These are phyloP conservation scores for Leptatherina wallacei DNA, from an alignment of 2,797 vertebrate genomes.

Conservation along the genomic window DNA sequence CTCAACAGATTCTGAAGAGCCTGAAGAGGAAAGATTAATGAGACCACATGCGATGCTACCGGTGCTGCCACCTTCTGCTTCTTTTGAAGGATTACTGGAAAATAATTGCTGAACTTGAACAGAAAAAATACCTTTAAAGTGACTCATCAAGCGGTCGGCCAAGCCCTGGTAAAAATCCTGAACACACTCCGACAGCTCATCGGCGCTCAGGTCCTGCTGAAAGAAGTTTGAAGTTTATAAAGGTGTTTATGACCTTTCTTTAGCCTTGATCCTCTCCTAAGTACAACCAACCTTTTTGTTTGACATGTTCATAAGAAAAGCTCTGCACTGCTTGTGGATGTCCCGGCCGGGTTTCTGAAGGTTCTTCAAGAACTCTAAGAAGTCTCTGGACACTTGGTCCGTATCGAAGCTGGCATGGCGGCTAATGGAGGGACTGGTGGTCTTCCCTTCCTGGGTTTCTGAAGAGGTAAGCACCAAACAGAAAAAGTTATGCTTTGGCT, in stretches of 20 bases:
- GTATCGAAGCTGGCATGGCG: conserved; percentile 92
- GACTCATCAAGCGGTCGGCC: conserved; percentile 89
- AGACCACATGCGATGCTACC: neutral
- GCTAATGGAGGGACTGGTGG: conserved; percentile 90
- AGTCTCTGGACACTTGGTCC: conserved; percentile 92
- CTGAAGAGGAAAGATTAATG: conserved; percentile 67
- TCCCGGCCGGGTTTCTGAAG: conserved; percentile 92
- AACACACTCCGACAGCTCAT: conserved; percentile 93
- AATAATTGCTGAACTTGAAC: no score
- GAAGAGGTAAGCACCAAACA: neutral
- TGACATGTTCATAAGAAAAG: conserved; percentile 89
- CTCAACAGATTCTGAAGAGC: conserved; percentile 92
- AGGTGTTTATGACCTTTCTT: neutral
- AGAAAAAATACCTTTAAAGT: conserved; percentile 89
- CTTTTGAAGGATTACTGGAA: neutral
- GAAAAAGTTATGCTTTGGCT: neutral
- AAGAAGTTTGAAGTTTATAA: neutral
- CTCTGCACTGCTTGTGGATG: conserved; percentile 92
- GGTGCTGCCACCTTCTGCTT: conserved; percentile 32
- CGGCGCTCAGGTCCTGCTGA: conserved; percentile 90
- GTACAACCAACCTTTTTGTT: conserved; percentile 88
- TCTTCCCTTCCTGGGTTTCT: conserved; percentile 91
- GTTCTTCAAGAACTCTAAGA: conserved; percentile 93
- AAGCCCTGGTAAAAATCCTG: conserved; percentile 97
- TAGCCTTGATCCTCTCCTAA: neutral